phyloP scores from a whole-genome alignment of 2,888 invertebrate genomes.

The Drosophila affinis region DNA sequence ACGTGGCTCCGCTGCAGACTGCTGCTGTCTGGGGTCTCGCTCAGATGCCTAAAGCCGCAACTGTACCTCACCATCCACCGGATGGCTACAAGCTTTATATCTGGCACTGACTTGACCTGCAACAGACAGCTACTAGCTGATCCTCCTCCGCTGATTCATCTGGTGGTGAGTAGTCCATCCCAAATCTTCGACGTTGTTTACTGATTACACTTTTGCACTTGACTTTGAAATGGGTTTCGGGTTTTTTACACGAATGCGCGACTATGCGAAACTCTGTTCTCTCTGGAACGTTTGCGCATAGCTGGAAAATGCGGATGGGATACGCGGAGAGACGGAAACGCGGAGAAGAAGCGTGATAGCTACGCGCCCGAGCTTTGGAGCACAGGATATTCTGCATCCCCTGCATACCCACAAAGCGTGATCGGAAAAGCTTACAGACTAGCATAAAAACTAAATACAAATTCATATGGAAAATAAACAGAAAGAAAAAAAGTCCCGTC shows the following conservation, averaged over 20 bases:
- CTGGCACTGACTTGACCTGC: slow-evolving; percentile 22
- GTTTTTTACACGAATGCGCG: slow-evolving; percentile 4
- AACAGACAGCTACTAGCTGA: slow-evolving; percentile 4
- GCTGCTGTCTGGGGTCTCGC: slow-evolving; percentile 14
- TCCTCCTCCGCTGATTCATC: slow-evolving; percentile 10
- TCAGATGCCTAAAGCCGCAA: slow-evolving; percentile 37
- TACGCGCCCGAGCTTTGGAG: slow-evolving; percentile 19
- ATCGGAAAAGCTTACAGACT: slow-evolving; percentile 56
- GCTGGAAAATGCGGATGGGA: neutral
- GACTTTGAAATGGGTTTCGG: slow-evolving; percentile 3
- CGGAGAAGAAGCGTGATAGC: neutral
- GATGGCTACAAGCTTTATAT: slow-evolving; percentile 48
- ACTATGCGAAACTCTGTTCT: neutral
- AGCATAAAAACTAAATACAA: slow-evolving; percentile 65
- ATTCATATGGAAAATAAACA: slow-evolving; percentile 61
- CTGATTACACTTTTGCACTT: slow-evolving; percentile 38
- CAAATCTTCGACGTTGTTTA: neutral
- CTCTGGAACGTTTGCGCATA: slow-evolving; percentile 2
- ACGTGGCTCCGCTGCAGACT: neutral
- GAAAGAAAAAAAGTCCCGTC: slow-evolving; percentile 83
- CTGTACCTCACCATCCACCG: slow-evolving; percentile 44
- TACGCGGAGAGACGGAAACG: neutral
- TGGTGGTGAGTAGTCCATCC: neutral
- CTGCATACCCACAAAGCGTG: slow-evolving; percentile 3
- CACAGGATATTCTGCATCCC: slow-evolving; percentile 14